Percentiles rank a stretch among this genome's conserved stretches.
Conservation (phyloP, 2,113 vertebrate species). For the Platycercus adscitus region DNA sequence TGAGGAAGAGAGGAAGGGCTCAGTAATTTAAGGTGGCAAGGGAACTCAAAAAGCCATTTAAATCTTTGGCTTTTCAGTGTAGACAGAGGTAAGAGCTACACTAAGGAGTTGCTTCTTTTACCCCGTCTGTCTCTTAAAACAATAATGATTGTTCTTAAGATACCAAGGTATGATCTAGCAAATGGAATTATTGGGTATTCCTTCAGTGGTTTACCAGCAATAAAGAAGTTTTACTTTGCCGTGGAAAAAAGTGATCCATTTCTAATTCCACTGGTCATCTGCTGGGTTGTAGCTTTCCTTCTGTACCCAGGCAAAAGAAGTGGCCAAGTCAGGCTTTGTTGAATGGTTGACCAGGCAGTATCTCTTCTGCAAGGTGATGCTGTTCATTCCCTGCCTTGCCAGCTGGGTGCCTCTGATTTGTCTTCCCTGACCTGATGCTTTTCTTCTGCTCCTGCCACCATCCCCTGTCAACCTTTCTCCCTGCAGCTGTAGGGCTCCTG, state of each 20-base stretch:
- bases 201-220: neutral
- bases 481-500: neutral
- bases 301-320: neutral
- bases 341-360: too few relatives aligned
- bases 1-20: neutral
- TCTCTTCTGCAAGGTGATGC: neutral
- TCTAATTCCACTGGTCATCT: neutral
- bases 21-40: neutral
- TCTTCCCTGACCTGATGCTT: neutral
- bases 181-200: neutral
- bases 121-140: neutral
- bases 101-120: neutral
- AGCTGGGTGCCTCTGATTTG: accelerated
- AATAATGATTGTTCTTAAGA: neutral
- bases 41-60: neutral
- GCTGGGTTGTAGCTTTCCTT: neutral
- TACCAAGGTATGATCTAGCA: neutral
- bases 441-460: accelerated
- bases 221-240: neutral
- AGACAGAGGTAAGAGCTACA: neutral
- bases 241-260: neutral
- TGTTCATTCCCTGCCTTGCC: neutral
- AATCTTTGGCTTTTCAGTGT: neutral
- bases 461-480: neutral
- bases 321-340: too few relatives aligned